These are phyloP conservation scores for Bos taurus DNA, from an alignment of 2,113 vertebrate species.

Conservation along the genomic window DNA sequence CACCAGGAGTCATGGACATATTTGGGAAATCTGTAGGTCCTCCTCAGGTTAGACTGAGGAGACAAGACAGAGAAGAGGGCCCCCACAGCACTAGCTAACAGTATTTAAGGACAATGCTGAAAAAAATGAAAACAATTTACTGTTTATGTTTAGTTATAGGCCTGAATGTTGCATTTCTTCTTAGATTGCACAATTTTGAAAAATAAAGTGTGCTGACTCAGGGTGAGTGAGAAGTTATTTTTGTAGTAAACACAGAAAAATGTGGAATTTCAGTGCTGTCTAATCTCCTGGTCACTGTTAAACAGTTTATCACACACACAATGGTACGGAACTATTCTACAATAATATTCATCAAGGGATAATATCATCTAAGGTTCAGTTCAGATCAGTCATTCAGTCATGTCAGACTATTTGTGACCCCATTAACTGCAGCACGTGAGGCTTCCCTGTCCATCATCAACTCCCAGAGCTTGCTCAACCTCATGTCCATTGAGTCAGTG, in stretches of 20 bases:
- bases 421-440: background rate
- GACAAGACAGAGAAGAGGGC: rapidly evolving
- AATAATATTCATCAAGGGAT: background rate
- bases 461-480: rapidly evolving
- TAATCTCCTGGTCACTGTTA: background rate
- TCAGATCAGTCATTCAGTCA: background rate
- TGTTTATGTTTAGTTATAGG: background rate
- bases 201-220: background rate
- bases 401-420: background rate
- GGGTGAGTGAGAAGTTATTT: background rate
- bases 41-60: background rate
- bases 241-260: background rate
- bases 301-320: background rate
- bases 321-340: background rate
- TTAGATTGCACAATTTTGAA: background rate
- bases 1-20: background rate
- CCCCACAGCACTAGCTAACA: background rate
- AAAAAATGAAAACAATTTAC: background rate
- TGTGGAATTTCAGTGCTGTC: background rate
- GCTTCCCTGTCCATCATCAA: background rate
- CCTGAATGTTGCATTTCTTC: background rate
- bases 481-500: background rate
- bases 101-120: background rate
- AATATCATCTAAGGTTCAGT: background rate
- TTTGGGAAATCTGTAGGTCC: background rate